Evolutionary conservation across 2,888 invertebrate species (phyloP).

Genomic region (Pollenia labialis): DNA sequence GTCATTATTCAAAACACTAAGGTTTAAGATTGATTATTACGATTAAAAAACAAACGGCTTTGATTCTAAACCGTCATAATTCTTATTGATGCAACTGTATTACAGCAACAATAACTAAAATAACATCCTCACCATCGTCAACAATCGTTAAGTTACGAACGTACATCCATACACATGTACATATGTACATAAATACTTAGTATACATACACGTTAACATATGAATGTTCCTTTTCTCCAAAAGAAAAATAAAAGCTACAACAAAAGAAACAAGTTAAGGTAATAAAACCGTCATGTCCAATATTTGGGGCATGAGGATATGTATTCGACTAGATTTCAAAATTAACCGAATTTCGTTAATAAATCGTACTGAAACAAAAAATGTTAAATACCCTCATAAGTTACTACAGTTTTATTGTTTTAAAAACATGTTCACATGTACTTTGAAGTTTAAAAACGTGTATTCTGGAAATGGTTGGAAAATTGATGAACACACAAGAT

Average conservation of each 20-base stretch:
- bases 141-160: conserved; percentile 59
- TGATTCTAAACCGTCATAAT: not conserved
- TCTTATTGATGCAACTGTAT: not conserved
- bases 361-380: not conserved
- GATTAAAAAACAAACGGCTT: not conserved
- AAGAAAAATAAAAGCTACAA: conserved; percentile 15
- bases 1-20: too few relatives aligned
- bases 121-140: conserved; percentile 48
- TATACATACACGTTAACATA: conserved; percentile 17
- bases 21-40: not conserved
- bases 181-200: not conserved
- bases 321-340: not conserved
- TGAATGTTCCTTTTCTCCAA: conserved; percentile 32
- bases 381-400: not conserved
- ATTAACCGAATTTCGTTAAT: not conserved
- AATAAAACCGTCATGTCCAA: conserved; percentile 50
- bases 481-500: too few relatives aligned
- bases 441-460: too few relatives aligned
- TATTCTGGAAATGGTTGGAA: too few relatives aligned
- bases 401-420: conserved; percentile 10
- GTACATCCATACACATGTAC: conserved; percentile 11
- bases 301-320: conserved; percentile 46
- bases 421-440: not conserved
- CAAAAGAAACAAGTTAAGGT: conserved; percentile 17
- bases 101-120: conserved; percentile 30